These are phyloP conservation scores for Agriotes lineatus DNA, from an alignment of 2,888 invertebrate genomes.

Conservation along the genomic window DNA sequence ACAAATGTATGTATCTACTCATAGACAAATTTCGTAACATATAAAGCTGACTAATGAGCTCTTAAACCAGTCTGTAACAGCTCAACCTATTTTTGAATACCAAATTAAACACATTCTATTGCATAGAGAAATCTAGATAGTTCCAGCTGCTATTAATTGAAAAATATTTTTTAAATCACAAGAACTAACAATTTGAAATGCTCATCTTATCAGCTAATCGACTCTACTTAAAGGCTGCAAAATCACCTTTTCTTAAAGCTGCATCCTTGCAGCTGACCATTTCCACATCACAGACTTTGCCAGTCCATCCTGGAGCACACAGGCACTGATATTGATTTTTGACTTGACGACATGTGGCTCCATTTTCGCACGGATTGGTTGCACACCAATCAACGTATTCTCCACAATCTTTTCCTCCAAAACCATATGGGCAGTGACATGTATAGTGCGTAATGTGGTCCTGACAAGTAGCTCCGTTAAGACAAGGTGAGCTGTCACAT, in stretches of 20 bases:
- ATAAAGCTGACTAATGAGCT: too few relatives aligned
- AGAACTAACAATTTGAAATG: too few relatives aligned
- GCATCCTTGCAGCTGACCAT: slow-evolving; percentile 94
- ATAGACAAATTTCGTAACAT: too few relatives aligned
- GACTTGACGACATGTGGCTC: slow-evolving; percentile 86
- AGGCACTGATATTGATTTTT: slow-evolving; percentile 88
- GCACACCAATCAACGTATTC: slow-evolving; percentile 92
- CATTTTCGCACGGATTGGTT: slow-evolving; percentile 88
- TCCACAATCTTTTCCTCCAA: slow-evolving; percentile 88
- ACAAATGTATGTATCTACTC: too few relatives aligned
- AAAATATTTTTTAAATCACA: too few relatives aligned
- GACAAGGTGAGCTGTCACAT: slow-evolving; percentile 92
- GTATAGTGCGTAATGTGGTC: slow-evolving; percentile 88
- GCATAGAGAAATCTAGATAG: too few relatives aligned
- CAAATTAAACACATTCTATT: too few relatives aligned
- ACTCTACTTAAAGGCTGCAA: too few relatives aligned
- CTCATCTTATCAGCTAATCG: too few relatives aligned
- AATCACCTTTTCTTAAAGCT: slow-evolving; percentile 80
- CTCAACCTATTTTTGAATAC: too few relatives aligned
- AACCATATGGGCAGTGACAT: slow-evolving; percentile 92
- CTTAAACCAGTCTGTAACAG: too few relatives aligned
- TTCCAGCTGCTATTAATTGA: too few relatives aligned
- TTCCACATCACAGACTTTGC: slow-evolving; percentile 93
- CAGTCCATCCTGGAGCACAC: slow-evolving; percentile 92
- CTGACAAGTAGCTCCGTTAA: slow-evolving; percentile 92